Evolutionary conservation across 2,888 invertebrate genomes (phyloP).

Genomic region (Drosophila kuntzei): DNA sequence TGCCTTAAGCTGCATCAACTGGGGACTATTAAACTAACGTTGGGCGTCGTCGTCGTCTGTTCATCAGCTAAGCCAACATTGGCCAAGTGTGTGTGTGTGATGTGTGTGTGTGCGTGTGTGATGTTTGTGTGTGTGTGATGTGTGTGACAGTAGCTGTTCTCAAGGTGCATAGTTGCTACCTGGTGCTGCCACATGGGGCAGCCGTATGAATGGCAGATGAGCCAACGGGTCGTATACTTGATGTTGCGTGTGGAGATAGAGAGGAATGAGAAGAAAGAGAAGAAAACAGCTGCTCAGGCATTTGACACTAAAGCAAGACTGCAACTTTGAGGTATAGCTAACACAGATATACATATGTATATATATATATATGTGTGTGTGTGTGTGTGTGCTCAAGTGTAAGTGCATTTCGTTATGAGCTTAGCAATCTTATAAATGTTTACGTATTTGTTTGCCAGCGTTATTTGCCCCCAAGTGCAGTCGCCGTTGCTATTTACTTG

Average conservation of each 20-base stretch:
- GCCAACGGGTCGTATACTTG: constrained; percentile 41
- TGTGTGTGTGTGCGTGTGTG: background rate
- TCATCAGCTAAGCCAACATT: constrained; percentile 32
- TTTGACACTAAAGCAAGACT: constrained; percentile 55
- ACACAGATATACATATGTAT: constrained; percentile 13
- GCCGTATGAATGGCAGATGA: constrained; percentile 63
- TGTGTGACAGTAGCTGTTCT: constrained; percentile 18
- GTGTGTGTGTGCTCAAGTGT: constrained; percentile 52
- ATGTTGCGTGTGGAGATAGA: constrained; percentile 12
- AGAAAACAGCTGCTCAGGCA: constrained; percentile 34
- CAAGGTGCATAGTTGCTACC: constrained; percentile 17
- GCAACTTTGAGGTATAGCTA: constrained; percentile 41
- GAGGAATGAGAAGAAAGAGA: no score
- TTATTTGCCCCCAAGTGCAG: constrained; percentile 61
- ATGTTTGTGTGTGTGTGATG: constrained; percentile 4
- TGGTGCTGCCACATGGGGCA: constrained; percentile 52
- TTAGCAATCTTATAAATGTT: constrained; percentile 80
- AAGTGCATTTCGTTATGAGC: constrained; percentile 80
- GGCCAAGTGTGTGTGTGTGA: constrained; percentile 8
- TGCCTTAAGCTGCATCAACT: constrained; percentile 41
- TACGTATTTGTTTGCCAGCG: constrained; percentile 75
- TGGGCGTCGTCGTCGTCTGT: constrained; percentile 19
- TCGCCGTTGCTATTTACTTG: constrained; percentile 71
- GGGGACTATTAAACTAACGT: constrained; percentile 51
- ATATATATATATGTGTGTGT: constrained; percentile 1